Evolutionary conservation across 2,113 vertebrate species (phyloP).

Genomic region (Grammomys dolichurus): DNA sequence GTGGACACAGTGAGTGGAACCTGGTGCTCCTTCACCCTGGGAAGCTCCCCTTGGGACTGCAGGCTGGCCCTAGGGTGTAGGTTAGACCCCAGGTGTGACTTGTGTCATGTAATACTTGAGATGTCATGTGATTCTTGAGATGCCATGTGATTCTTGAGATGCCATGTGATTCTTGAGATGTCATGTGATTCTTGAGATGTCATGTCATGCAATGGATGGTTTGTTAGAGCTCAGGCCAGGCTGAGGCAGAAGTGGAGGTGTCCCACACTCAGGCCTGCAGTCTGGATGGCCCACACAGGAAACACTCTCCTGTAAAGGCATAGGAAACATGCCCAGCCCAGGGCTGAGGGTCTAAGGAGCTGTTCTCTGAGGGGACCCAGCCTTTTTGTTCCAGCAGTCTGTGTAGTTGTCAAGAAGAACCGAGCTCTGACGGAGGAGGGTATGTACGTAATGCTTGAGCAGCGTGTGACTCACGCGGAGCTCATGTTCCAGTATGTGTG

Average conservation of each 20-base stretch:
- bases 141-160: too few species aligned
- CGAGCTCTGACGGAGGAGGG: not conserved
- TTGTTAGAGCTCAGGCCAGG: not conserved
- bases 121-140: too few species aligned
- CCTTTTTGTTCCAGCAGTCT: not conserved
- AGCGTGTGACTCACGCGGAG: not conserved
- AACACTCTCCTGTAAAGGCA: not conserved
- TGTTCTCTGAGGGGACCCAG: not conserved
- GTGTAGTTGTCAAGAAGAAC: too few species aligned
- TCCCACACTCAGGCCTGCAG: not conserved
- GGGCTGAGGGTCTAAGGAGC: too few species aligned
- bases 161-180: too few species aligned
- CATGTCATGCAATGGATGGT: not conserved
- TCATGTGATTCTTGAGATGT: too few species aligned
- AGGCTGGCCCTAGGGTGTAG: rapidly evolving
- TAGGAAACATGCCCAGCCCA: not conserved
- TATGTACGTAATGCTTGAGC: too few species aligned
- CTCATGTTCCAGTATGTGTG: not conserved
- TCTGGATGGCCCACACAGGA: not conserved
- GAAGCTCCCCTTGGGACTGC: not conserved
- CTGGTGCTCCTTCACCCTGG: not conserved
- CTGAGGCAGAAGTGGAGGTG: not conserved
- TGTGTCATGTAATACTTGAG: too few species aligned
- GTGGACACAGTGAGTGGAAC: not conserved
- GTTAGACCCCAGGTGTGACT: not conserved